Base-by-base conservation (phyloP, 2,113 vertebrate species). In the Heloderma charlesbogerti region DNA sequence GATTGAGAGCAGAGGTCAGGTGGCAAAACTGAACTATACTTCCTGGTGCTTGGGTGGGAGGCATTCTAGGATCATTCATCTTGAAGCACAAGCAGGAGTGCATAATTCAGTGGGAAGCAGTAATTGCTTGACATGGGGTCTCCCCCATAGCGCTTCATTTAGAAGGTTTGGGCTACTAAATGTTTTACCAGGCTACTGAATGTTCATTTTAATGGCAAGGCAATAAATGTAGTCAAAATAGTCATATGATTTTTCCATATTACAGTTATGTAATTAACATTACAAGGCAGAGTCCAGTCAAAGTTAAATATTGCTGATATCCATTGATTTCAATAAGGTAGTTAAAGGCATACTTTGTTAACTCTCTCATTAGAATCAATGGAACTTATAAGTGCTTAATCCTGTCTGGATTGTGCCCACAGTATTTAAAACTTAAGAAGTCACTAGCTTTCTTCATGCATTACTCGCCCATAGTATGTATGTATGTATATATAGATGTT, bases 1-100 rank as follows among this genome's bases (percentile, higher is more conserved):
- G 78, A 69, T 79, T 79, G 89, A 86, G 88, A 83, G 37, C 79
- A 83, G 69, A 60, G 89, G 89, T 80, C 89, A 86, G 60, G 45
- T 31, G 5, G 81, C 20, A 43, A n/a, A 79, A 43, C 57, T 27
- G 8, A 67, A 79, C 48, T 31, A 43, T 63, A 77, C 54, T 63
- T 87, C 37, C 37, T 57, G 9, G 29, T 60, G 79, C 27, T 89
- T 74, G 54, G 69, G 51, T 6, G n/a, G 18, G 43, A 43, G 37
- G 37, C 67, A 80, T 71, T 82, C 31, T 37, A 34, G 34, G n/a
- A 79, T n/a, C n/a, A 29, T 72, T 54, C n/a, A 10, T 82, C 78
- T 37, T 82, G 67, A 54, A 89, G 79, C 27, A 74, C 57, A 37
- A 82, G 79, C 66, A 54, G n/a, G 27, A n/a, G 48, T 54, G 16